A percentile compares a stretch with the other conserved stretches of the same genome.
Evolutionary conservation across 2,113 vertebrate species (phyloP).

Genomic region (Marmota flaviventris): DNA sequence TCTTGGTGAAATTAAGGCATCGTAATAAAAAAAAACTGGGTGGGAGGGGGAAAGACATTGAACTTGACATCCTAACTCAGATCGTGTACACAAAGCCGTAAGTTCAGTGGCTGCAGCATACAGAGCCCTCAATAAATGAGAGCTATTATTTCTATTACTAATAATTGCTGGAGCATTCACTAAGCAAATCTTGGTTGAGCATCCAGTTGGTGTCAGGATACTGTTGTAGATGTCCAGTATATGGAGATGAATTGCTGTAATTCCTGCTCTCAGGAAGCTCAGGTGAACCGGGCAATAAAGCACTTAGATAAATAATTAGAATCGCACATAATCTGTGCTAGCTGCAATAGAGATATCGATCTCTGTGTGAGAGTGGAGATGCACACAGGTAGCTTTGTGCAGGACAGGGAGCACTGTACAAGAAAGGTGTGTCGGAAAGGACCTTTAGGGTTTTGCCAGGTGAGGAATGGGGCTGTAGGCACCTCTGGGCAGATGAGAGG

Average conservation of each 20-base stretch:
- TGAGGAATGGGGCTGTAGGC: background rate
- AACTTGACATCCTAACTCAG: background rate
- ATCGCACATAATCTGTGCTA: background rate
- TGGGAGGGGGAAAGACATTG: background rate
- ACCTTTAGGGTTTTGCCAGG: background rate
- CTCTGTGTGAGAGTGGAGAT: background rate
- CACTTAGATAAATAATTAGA: background rate
- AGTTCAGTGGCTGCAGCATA: background rate
- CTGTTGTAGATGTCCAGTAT: background rate
- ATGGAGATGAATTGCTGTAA: background rate
- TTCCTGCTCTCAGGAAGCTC: conserved; percentile 3
- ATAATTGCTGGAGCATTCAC: conserved; percentile 11
- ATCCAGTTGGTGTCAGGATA: background rate
- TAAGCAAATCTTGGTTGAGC: background rate
- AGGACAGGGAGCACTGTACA: background rate
- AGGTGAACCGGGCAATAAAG: background rate
- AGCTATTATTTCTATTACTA: background rate
- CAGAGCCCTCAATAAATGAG: background rate
- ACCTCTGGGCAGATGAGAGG: background rate
- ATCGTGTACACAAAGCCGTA: background rate
- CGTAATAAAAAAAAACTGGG: background rate
- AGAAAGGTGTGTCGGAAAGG: background rate
- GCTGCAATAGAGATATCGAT: background rate
- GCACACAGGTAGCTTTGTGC: background rate
- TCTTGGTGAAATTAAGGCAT: background rate